Base-by-base conservation (phyloP, 2,888 invertebrate species). In the Mechanitis mazaeus region DNA sequence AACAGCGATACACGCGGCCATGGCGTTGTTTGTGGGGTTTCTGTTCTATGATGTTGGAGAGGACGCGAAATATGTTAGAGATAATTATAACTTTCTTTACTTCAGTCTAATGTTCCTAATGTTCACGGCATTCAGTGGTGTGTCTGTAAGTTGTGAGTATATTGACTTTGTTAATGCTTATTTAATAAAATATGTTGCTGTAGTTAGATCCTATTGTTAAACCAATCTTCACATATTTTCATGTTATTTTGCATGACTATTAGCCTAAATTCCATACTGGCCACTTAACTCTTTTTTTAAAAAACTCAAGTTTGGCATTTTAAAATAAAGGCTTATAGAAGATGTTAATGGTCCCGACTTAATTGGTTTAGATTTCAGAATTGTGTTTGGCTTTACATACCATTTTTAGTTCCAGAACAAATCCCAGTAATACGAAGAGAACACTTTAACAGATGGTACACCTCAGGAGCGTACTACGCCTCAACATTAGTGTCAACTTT, bases 31-130 rank as follows among this genome's bases (percentile, higher is more conserved):
- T 64, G 94, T 97, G 66, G 98, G 98, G 1, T 85, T 92, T 12
- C 88, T 98, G 33, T 98, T 96, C 84, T 95, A 92, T 78, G 93
- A 94, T 73, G 95, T 96, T 72, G 98, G 98, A n/a, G 92, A 93
- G 67, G 95, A 97, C 73, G 97, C 96, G 0, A 92, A 92, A 59
- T 93, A 96, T 79, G 94, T 95, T 28, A 90, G 94, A 68, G 95
- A 97, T 80, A 98, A 96, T 80, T 95, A 95, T 76, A 96, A 96
- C 77, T 95, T 95, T 77, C 91, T 97, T 42, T 98, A 97, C 90
- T 98, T 97, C 87, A 94, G 95, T 66, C 93, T 97, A 58, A 95
- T 98, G 93, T 98, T 98, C 83, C 92, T 98, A 59, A 97, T 98
- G 95, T 97, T 96, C 81, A 97, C 96, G 5, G 95, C 98, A 0